These are phyloP conservation scores for Nesospiza acunhae DNA, from an alignment of 2,113 vertebrate species.

Conservation along the genomic window DNA sequence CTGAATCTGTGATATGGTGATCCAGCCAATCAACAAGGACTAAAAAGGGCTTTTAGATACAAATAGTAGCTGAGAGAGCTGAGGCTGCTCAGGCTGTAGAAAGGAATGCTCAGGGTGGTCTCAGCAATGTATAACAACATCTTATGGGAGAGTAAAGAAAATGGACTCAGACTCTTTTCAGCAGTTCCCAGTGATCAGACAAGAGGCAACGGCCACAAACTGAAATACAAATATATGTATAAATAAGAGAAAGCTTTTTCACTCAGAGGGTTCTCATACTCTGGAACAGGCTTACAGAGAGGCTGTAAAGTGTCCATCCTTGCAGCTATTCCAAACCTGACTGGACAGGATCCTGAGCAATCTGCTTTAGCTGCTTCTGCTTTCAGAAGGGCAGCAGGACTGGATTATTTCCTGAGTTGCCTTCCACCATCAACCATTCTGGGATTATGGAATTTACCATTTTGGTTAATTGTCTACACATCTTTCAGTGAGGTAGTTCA, in stretches of 20 bases:
- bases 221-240: background rate
- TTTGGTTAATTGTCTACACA: background rate
- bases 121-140: background rate
- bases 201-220: background rate
- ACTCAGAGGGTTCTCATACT: background rate
- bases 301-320: background rate
- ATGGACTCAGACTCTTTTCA: background rate
- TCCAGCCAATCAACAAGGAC: background rate
- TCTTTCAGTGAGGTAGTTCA: background rate
- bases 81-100: background rate
- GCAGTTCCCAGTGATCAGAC: background rate
- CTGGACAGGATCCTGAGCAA: background rate
- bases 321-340: background rate
- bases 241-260: background rate
- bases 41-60: background rate
- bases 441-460: background rate
- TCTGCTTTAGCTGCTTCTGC: background rate
- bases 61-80: background rate
- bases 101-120: background rate
- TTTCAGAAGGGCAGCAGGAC: background rate
- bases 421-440: background rate
- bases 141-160: background rate
- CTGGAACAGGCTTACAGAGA: background rate
- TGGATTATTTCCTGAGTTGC: background rate
- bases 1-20: background rate